Conservation (phyloP, 1,140 invertebrate genomes). For the Drosophila equinoxialis region DNA sequence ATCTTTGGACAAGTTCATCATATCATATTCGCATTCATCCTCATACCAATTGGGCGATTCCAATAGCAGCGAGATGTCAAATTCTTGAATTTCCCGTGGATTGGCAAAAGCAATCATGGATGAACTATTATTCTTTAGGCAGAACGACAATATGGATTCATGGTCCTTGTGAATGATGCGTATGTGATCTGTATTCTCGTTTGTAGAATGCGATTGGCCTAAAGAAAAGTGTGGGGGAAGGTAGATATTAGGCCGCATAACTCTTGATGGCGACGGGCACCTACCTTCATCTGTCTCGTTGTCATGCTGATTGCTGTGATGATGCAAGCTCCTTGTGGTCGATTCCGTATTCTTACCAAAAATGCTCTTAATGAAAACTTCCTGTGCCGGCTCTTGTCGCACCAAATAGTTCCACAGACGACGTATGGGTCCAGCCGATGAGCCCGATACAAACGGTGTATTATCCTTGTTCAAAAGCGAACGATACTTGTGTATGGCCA, state of each 20-base stretch:
- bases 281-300: constrained; percentile 72
- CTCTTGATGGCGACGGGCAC: background rate
- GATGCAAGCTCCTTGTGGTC: constrained; percentile 57
- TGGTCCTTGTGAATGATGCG: constrained; percentile 99
- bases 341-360: constrained; percentile 86
- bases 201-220: constrained; percentile 75
- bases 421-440: constrained; percentile 91
- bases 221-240: background rate
- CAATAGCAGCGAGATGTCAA: constrained; percentile 96
- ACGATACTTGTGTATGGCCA: constrained; percentile 96
- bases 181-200: constrained; percentile 89
- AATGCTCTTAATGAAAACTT: constrained; percentile 97
- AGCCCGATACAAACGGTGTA: constrained; percentile 94
- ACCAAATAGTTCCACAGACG: constrained; percentile 97
- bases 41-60: constrained; percentile 95
- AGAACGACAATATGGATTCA: constrained; percentile 98
- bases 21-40: constrained; percentile 98
- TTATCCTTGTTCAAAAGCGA: constrained; percentile 95
- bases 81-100: constrained; percentile 97
- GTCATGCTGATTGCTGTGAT: constrained; percentile 51
- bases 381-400: constrained; percentile 95
- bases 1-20: constrained; percentile 93
- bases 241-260: background rate
- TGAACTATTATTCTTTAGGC: constrained; percentile 92
- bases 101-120: constrained; percentile 95